A percentile compares a stretch with the other conserved stretches of the same genome.
phyloP scores from a whole-genome alignment of 2,888 invertebrate species.

The Rotaria magnacalcarata region DNA sequence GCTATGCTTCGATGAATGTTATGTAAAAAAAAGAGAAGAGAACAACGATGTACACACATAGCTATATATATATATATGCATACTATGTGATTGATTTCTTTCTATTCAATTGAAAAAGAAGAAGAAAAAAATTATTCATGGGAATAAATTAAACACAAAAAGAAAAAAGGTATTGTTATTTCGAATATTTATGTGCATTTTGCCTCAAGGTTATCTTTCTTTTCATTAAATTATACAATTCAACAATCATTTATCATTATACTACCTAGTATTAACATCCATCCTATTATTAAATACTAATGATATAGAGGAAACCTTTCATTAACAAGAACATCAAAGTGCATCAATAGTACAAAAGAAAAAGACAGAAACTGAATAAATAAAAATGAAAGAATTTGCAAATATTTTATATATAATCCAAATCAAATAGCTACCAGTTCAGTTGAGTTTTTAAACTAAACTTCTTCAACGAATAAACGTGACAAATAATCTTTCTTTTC shows the following conservation, averaged over 20 bases:
- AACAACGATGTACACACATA: not conserved
- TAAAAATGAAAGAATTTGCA: too few relatives aligned
- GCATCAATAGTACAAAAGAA: not conserved
- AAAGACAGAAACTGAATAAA: not conserved
- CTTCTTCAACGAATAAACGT: not conserved
- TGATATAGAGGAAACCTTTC: not conserved
- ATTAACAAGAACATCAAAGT: not conserved
- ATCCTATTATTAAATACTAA: not conserved
- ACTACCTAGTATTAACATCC: not conserved
- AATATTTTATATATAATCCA: not conserved
- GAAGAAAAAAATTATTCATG: too few relatives aligned
- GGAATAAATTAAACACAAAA: not conserved
- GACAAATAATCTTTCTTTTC: not conserved
- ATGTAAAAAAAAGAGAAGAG: not conserved
- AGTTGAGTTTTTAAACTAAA: too few relatives aligned
- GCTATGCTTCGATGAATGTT: not conserved
- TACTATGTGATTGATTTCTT: not conserved
- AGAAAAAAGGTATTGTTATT: not conserved
- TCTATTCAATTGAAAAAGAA: not conserved
- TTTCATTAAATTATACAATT: not conserved
- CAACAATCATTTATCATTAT: conserved; percentile 16
- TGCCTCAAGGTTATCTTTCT: not conserved
- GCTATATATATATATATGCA: too few relatives aligned
- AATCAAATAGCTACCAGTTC: too few relatives aligned
- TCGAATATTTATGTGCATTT: not conserved